phyloP scores from a whole-genome alignment of 2,113 vertebrate species.

The Poicephalus gulielmi region DNA sequence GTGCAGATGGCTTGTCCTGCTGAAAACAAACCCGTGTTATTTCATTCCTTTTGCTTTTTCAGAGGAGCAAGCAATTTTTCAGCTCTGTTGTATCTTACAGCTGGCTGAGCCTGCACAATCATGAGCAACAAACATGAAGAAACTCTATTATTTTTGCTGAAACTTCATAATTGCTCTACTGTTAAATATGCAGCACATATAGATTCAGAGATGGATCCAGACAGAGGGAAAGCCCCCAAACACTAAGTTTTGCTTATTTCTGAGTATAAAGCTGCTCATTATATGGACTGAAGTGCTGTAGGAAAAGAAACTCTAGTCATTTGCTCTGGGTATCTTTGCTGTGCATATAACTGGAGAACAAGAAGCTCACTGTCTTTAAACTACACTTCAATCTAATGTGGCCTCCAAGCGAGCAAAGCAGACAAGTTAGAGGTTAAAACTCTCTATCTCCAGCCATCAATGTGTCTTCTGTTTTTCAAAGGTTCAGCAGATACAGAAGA shows the following conservation, averaged over 20 bases:
- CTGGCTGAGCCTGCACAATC: conserved; percentile 49
- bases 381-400: background rate
- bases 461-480: background rate
- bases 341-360: background rate
- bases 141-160: conserved; percentile 36
- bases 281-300: background rate
- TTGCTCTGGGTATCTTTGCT: background rate
- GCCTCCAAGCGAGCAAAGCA: background rate
- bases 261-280: background rate
- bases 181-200: background rate
- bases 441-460: background rate
- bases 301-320: background rate
- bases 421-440: background rate
- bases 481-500: background rate
- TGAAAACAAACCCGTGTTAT: conserved; percentile 62
- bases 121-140: background rate
- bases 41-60: conserved; percentile 12
- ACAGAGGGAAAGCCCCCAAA: accelerated
- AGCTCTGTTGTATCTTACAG: background rate
- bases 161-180: background rate
- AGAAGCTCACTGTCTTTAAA: background rate
- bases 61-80: conserved; percentile 28
- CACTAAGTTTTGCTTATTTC: background rate
- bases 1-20: conserved; percentile 7
- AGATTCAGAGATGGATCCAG: background rate